Evolutionary conservation across 2,113 vertebrate species (phyloP), one percentile per base, ranked within the genome.

Genomic region (Tupaia tana): DNA sequence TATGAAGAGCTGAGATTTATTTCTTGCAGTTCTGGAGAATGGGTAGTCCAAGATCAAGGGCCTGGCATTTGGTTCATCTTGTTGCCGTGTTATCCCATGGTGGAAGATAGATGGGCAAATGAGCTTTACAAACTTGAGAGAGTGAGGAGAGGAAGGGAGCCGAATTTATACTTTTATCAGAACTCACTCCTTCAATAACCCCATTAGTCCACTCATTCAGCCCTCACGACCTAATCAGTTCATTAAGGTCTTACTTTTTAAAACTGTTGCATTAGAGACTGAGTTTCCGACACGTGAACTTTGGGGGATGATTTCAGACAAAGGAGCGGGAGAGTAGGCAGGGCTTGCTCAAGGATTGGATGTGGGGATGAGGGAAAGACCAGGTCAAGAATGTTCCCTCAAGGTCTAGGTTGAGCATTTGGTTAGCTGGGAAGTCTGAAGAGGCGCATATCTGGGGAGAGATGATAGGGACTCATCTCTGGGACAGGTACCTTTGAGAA

Each of bases 331-430:
- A 25, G 24, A 69, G 59, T 34, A 27, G 24, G 6, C 0, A 4
- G 59, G 66, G 56, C 61, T 63, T 16, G 24, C 70, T 66, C 16
- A 0, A 22, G 19, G 25, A 9, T 15, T 7, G 20, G 59, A 24
- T 2, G 20, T 74, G 34, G 10, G 5, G 64, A 14, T 20, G 66
- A 86, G 20, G 19, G n/a, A 24, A 54, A 54, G 18, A 25, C 3
- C 0, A 52, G n/a, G 59, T 75, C 34, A 12, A 0, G 34, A 25
- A 20, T 11, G 31, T 9, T 13, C 15, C 20, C 19, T n/a, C 3
- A 34, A 69, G 12, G 29, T 59, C 82, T 67, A 86, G 64, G 34
- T 8, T 4, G 18, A 3, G n/a, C 20, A 69, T 12, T 16, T 31
- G 25, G 2, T 52, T 14, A 18, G 59, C 22, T 13, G 80, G 75